Evolutionary conservation across 2,888 invertebrate genomes (phyloP), one percentile per base, ranked within the genome.

Genomic region (Venusia cambrica): DNA sequence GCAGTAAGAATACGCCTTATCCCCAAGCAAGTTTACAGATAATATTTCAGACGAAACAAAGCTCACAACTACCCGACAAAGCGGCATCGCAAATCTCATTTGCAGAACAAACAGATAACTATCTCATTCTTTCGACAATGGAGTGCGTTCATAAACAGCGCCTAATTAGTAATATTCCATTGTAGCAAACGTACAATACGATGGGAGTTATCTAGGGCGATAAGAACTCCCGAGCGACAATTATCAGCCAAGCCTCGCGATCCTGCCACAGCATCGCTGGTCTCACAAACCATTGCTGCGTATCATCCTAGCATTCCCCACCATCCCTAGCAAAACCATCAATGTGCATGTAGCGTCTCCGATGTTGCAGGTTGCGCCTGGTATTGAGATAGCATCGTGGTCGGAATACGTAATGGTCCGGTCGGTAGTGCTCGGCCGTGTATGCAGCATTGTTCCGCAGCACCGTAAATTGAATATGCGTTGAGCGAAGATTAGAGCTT

Each of bases 161-260:
- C 78, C 85, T 87, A 87, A 85, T 87, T 87, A 87, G 85, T 84
- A 84, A 85, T 87, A 85, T 84, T 81, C 80, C 75, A 83, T 84
- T 84, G 83, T 56, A 61, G 67, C 60, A 71, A 69, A 72, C 70
- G 71, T 73, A 84, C 84, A 84, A 85, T 85, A 78, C 76, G 81
- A 76, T 75, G 79, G 75, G 72, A 73, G 73, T 81, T 85, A 85
- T 84, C 84, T 84, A 84, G 80, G 80, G 71, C 83, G 85, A 85
- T 85, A 87, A 78, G 76, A 56, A 57, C 58, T 60, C 50, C 62
- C 66, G 68, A 71, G 80, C 83, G 83, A 84, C 81, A 84, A 85
- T 84, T 81, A 83, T 84, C 80, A 71, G 72, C 62, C 73, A 60
- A 72, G n/a, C n/a, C n/a, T n/a, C n/a, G n/a, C n/a, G n/a, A 58